phyloP scores from a whole-genome alignment of 2,888 invertebrate species.

The Acheta domesticus region DNA sequence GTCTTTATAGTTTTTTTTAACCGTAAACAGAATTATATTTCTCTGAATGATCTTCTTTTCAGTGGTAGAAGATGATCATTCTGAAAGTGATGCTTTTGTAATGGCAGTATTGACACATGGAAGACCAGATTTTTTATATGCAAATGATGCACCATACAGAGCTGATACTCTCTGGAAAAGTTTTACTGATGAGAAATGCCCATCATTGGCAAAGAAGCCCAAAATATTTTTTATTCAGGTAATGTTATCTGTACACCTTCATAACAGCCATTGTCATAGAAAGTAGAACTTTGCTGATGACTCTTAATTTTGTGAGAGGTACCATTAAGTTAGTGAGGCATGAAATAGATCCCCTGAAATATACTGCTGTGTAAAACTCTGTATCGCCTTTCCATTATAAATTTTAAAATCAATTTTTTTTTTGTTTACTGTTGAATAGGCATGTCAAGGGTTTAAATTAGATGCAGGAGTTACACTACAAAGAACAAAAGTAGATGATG shows the following conservation, averaged over 20 bases:
- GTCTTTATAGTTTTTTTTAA: no score
- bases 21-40: no score
- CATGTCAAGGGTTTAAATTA: conserved; percentile 85
- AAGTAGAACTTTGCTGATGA: no score
- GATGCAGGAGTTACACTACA: conserved; percentile 71
- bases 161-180: conserved; percentile 72
- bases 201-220: conserved; percentile 81
- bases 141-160: conserved; percentile 79
- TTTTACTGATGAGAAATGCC: conserved; percentile 79
- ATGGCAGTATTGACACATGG: conserved; percentile 87
- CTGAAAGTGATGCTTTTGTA: conserved; percentile 76
- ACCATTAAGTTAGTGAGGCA: no score
- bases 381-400: no score
- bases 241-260: conserved; percentile 18
- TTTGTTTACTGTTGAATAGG: conserved; percentile 58
- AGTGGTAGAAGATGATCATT: conserved; percentile 75
- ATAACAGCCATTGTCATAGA: no score
- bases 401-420: no score
- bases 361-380: no score
- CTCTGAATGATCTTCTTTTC: conserved; percentile 39
- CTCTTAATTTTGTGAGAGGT: no score
- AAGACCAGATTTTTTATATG: conserved; percentile 81
- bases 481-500: conserved; percentile 73
- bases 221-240: conserved; percentile 59
- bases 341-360: no score